Percentiles rank a stretch among this genome's conserved stretches.
These are phyloP conservation scores for Tapera naevia DNA, from an alignment of 2,797 vertebrate species.

Conservation along the genomic window DNA sequence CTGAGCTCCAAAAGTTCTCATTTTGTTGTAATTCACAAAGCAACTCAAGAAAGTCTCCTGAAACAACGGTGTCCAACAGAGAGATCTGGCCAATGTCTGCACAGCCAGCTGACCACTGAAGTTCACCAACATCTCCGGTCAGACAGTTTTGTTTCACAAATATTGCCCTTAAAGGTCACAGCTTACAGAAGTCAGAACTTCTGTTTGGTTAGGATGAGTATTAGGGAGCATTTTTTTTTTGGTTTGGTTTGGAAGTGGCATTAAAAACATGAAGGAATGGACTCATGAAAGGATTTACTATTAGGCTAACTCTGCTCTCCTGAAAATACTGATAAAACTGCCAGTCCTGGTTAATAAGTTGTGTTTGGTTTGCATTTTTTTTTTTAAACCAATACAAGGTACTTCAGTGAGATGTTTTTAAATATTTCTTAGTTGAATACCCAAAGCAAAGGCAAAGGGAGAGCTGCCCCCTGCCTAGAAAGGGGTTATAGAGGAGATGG, in stretches of 20 bases:
- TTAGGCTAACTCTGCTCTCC: neutral
- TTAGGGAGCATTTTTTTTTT: slow-evolving; percentile 17
- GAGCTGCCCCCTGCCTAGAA: neutral
- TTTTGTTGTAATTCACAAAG: slow-evolving; percentile 6
- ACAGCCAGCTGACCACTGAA: neutral
- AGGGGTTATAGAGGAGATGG: neutral
- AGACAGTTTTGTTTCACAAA: slow-evolving; percentile 55
- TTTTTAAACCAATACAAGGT: neutral
- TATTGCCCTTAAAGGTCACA: slow-evolving; percentile 37
- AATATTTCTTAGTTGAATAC: neutral
- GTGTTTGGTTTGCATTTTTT: neutral
- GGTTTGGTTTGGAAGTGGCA: slow-evolving; percentile 16
- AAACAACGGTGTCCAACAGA: slow-evolving; percentile 10
- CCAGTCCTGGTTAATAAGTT: neutral
- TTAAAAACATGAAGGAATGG: slow-evolving; percentile 27
- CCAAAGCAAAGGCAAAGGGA: neutral
- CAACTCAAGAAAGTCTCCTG: neutral
- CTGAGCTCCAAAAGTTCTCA: neutral
- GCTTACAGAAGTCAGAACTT: slow-evolving; percentile 31
- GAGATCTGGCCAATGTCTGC: neutral
- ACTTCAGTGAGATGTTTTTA: neutral
- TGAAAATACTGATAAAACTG: slow-evolving; percentile 35
- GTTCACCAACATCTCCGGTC: slow-evolving; percentile 33
- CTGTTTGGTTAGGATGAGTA: slow-evolving; percentile 48
- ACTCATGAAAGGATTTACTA: slow-evolving; percentile 28